Percentiles rank a stretch among this genome's conserved stretches.
These are phyloP conservation scores for Nezara viridula DNA, from an alignment of 2,888 invertebrate genomes.

Conservation along the genomic window DNA sequence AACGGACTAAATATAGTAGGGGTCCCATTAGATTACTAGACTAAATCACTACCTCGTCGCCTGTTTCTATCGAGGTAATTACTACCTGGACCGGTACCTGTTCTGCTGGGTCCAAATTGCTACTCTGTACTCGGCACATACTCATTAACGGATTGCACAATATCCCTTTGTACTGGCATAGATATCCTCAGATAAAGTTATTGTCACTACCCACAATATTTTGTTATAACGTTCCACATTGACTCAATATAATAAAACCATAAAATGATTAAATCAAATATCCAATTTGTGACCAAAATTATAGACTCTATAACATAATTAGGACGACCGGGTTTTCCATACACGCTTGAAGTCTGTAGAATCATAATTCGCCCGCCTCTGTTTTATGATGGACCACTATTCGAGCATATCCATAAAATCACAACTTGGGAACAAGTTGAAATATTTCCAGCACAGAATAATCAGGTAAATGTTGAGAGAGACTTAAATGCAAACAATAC, in stretches of 20 bases:
- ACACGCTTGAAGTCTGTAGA: too few relatives aligned
- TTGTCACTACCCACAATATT: not conserved
- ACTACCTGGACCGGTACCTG: not conserved
- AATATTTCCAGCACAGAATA: too few relatives aligned
- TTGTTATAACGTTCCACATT: not conserved
- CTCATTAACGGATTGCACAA: not conserved
- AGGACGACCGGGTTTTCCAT: too few relatives aligned
- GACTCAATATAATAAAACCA: not conserved
- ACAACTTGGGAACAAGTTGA: too few relatives aligned
- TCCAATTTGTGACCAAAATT: not conserved
- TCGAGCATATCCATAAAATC: too few relatives aligned
- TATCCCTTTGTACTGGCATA: not conserved
- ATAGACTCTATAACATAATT: too few relatives aligned
- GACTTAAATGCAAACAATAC: too few relatives aligned
- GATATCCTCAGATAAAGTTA: not conserved
- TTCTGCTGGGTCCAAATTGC: not conserved
- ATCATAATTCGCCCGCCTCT: too few relatives aligned
- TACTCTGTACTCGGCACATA: not conserved
- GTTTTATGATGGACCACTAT: too few relatives aligned
- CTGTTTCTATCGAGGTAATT: not conserved
- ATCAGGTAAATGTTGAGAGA: too few relatives aligned
- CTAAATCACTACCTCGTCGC: not conserved
- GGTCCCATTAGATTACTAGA: not conserved
- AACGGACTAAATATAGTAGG: not conserved
- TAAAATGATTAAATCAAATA: not conserved